These are phyloP conservation scores for Orycteropus afer DNA, from an alignment of 2,113 vertebrate species.

Conservation along the genomic window DNA sequence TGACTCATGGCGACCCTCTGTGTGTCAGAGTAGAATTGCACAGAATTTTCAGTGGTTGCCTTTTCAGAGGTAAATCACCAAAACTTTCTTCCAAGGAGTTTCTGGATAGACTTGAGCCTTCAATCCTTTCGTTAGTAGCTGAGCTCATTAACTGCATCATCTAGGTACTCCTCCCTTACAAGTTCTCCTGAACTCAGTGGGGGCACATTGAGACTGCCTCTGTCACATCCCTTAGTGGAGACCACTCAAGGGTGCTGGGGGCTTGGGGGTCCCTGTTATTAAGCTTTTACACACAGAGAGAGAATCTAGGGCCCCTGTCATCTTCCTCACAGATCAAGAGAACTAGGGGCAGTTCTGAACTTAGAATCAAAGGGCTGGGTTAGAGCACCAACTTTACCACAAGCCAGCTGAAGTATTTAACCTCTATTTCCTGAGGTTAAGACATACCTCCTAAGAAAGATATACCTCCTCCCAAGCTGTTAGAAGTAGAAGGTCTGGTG, in stretches of 20 bases:
- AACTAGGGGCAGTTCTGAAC: background rate
- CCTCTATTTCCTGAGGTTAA: background rate
- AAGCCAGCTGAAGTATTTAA: conserved; percentile 8
- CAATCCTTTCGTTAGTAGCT: background rate
- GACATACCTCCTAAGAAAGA: background rate
- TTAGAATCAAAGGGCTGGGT: background rate
- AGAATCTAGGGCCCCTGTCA: background rate
- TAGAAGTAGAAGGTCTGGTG: background rate
- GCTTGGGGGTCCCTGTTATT: background rate
- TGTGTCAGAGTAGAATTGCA: background rate
- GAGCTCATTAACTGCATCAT: background rate
- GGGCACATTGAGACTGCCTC: background rate
- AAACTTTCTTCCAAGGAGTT: background rate
- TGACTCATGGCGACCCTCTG: background rate
- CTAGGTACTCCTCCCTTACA: background rate
- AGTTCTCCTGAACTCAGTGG: background rate
- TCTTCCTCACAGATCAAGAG: background rate
- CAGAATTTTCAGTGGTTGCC: background rate
- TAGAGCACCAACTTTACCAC: conserved; percentile 28
- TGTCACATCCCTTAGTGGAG: background rate
- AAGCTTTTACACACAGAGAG: background rate
- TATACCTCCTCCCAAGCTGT: background rate
- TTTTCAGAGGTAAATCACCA: background rate
- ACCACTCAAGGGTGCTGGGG: background rate
- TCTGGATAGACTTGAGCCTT: background rate